phyloP scores from a whole-genome alignment of 1,140 invertebrate species.

The Pollicipes pollicipes region DNA sequence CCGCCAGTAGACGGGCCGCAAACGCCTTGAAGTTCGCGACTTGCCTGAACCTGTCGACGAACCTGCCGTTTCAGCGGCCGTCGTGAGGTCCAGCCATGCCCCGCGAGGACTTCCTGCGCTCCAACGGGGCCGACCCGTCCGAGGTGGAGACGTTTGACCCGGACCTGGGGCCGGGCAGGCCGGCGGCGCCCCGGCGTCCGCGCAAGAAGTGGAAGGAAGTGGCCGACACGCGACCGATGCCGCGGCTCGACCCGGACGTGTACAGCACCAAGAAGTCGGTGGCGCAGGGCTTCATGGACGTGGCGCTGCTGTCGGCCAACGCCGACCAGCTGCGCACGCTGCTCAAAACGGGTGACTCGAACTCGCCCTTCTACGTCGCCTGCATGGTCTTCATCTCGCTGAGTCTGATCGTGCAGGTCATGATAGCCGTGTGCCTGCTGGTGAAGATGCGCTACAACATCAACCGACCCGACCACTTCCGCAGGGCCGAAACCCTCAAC shows the following conservation, averaged over 20 bases:
- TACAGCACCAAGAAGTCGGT: constrained; percentile 12
- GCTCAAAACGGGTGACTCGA: constrained; percentile 9
- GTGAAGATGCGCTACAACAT: constrained; percentile 13
- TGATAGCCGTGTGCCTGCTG: constrained; percentile 11
- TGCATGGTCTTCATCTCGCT: constrained; percentile 8
- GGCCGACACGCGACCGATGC: not conserved
- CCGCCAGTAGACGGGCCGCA: too few species aligned
- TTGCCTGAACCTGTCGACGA: too few species aligned
- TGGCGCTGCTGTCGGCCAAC: constrained; percentile 12
- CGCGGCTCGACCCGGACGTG: not conserved
- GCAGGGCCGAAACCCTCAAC: constrained; percentile 6
- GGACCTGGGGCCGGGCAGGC: too few species aligned
- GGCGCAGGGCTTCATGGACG: constrained; percentile 14
- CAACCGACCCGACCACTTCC: constrained; percentile 9
- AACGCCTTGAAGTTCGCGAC: too few species aligned
- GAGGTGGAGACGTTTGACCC: not conserved
- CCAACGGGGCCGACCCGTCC: not conserved
- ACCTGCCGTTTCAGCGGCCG: too few species aligned
- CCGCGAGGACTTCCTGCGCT: not conserved
- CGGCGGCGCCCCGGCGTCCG: too few species aligned
- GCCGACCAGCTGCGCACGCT: constrained; percentile 12
- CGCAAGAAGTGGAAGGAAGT: not conserved
- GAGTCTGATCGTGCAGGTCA: constrained; percentile 11
- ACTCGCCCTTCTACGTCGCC: constrained; percentile 7
- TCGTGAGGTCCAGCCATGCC: not conserved